Evolutionary conservation across 1,140 invertebrate species (phyloP), one percentile per base, ranked within the genome.

Genomic region (Caerostris extrusa): DNA sequence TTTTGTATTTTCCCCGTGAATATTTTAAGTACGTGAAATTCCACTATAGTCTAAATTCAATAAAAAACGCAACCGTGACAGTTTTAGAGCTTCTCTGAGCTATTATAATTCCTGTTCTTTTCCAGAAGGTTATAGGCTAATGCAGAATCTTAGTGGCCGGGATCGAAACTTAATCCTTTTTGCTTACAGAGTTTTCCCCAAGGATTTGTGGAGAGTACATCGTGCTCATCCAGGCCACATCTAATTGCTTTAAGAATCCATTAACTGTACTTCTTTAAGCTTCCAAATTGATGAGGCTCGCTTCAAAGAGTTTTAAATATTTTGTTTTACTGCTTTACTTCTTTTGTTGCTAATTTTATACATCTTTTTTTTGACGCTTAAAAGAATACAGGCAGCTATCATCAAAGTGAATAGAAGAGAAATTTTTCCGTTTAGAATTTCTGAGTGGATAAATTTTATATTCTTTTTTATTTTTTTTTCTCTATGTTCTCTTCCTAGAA

Each of bases 181-280:
- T 87, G 58, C 58, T 87, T 87, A 64, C 19, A 53, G 14, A 50
- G 85, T 50, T 64, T 8, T 53, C 85, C 85, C 85, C 50, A 8
- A 87, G 34, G 85, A 64, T 64, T 87, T 87, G 57, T 14, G 57
- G 5, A 64, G n/a, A 53, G 19, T 17, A 7, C 58, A 87, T 87
- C 85, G 57, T 61, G 57, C 58, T 57, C 58, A 87, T 87, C 8
- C 58, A 55, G 85, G 58, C 60, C 60, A 50, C 7, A 64, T 87
- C 60, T 87, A 87, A 87, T 87, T 87, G 85, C 85, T 87, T 87
- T 87, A 61, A 87, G 85, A 87, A 87, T 87, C 85, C 85, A 87
- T 87, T 87, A 87, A 87, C 85, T 87, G 58, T 19, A 64, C 85
- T 87, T 87, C 60, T 87, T 87, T 67, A 87, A 87, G 85, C 85